These are phyloP conservation scores for Climacteris rufus DNA, from an alignment of 2,113 vertebrate genomes.

Conservation along the genomic window DNA sequence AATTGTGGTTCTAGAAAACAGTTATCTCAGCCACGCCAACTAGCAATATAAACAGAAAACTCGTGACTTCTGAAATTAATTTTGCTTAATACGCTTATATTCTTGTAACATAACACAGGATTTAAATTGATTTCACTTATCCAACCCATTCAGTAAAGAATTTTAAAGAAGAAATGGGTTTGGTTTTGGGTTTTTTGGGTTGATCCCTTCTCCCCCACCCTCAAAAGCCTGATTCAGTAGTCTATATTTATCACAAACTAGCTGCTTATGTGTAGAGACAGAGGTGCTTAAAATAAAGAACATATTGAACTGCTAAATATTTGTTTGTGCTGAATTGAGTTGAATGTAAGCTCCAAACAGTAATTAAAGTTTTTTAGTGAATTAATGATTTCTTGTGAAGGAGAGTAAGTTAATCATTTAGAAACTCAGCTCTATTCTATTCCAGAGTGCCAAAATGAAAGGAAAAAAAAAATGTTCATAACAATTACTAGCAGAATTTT, in stretches of 20 bases:
- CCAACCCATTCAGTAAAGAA: neutral
- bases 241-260: neutral
- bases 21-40: neutral
- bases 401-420: neutral
- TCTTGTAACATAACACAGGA: neutral
- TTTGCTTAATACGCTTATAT: neutral
- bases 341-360: neutral
- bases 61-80: neutral
- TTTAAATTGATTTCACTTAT: neutral
- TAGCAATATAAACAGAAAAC: neutral
- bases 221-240: neutral
- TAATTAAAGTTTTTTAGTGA: neutral
- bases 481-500: neutral
- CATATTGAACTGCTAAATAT: neutral
- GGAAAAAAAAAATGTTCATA: neutral
- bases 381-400: slow-evolving; percentile 15
- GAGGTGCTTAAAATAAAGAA: neutral
- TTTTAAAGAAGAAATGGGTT: neutral
- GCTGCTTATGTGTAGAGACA: neutral
- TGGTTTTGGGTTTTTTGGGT: fast-evolving
- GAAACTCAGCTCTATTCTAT: neutral
- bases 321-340: neutral
- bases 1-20: neutral
- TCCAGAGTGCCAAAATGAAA: neutral
- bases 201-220: fast-evolving